Conservation (phyloP, 2,888 invertebrate species). For the Agonopterix alstromeriana region DNA sequence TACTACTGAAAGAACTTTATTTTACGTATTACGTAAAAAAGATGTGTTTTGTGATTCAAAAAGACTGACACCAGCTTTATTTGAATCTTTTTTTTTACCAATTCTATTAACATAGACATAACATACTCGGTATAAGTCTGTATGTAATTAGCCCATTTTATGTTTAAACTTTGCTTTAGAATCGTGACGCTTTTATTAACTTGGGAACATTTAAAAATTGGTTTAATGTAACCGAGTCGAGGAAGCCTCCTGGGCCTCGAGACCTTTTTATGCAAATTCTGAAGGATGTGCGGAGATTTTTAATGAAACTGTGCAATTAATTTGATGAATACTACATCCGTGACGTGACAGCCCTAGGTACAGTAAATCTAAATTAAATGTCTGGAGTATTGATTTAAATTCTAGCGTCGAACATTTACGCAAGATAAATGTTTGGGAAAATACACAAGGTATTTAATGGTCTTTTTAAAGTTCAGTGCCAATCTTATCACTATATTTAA, state of each 20-base stretch:
- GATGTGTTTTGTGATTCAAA: too few relatives aligned
- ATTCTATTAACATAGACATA: too few relatives aligned
- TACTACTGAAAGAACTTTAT: too few relatives aligned
- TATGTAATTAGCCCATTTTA: too few relatives aligned
- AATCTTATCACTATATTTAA: too few relatives aligned
- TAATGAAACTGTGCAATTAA: constrained; percentile 68
- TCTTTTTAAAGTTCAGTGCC: too few relatives aligned
- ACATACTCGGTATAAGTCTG: too few relatives aligned
- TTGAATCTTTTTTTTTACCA: too few relatives aligned
- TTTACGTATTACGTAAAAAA: too few relatives aligned
- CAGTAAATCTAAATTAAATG: constrained; percentile 35
- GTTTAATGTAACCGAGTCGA: constrained; percentile 43
- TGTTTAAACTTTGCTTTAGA: constrained; percentile 25
- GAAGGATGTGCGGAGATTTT: constrained; percentile 65
- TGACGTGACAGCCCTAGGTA: constrained; percentile 33
- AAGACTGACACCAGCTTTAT: too few relatives aligned
- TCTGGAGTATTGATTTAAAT: constrained; percentile 42
- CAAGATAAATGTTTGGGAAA: too few relatives aligned
- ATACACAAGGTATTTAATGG: too few relatives aligned
- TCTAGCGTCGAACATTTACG: not conserved
- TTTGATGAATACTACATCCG: constrained; percentile 60
- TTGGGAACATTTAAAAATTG: constrained; percentile 49
- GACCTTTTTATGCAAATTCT: constrained; percentile 71
- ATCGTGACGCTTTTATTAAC: constrained; percentile 35
- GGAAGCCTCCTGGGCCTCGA: constrained; percentile 25